Evolutionary conservation across 2,797 vertebrate species (phyloP), one percentile per base, ranked within the genome.

Genomic region (Euphonia xanthogaster): DNA sequence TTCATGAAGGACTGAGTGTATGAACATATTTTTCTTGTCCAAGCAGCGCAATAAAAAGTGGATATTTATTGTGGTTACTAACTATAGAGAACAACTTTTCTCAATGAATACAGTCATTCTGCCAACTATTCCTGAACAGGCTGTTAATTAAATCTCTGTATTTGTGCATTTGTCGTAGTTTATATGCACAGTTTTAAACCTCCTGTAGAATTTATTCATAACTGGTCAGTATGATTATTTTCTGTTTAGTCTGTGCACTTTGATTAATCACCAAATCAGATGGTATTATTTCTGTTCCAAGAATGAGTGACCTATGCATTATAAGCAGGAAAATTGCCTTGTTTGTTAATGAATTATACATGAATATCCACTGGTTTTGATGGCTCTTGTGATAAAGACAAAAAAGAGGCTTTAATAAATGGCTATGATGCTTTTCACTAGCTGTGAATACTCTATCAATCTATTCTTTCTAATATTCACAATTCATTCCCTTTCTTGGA

Each of bases 271-370:
- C 67, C 70, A 85, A 66, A 94, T 93, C 74, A 90, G 37, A 79
- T 60, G 48, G 22, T 21, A 60, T 94, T 92, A 87, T 75, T 91
- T 77, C 54, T 93, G 31, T 28, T 93, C 47, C 51, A 85, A 87
- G 57, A 95, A 71, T 68, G 78, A 71, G 70, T 91, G 84, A 93
- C 80, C 66, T 68, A 25, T 47, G 55, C 62, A 75, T 82, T 86
- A 78, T 53, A 87, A 88, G 72, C 31, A 90, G 44, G 30, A 92
- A 88, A 84, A 90, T 35, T 30, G 22, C 19, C 71, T 67, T 87
- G 48, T 66, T 90, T 84, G 22, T 86, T 86, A 81, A 86, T 96
- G 62, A 90, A 90, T 96, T 92, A 92, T 85, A 63, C 60, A 94
- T 90, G 33, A 94, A 86, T 86, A 88, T 84, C 45, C 30, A 42